Evolutionary conservation across 1,140 invertebrate genomes (phyloP).

Genomic region (Heterodera schachtii): DNA sequence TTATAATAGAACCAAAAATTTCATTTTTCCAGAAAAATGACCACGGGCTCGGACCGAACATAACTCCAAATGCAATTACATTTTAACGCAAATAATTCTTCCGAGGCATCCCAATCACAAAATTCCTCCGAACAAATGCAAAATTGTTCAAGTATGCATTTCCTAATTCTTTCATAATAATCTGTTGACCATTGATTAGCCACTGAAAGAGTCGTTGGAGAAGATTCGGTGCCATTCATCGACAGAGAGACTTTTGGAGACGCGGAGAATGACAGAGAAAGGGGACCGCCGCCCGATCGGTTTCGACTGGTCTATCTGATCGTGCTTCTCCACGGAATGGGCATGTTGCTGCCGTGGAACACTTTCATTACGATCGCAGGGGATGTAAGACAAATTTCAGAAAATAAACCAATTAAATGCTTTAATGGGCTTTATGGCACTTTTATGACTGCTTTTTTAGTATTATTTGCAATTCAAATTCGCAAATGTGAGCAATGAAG

Average conservation of each 20-base stretch:
- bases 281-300: constrained; percentile 6
- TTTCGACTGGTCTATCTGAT: constrained; percentile 44
- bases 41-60: background rate
- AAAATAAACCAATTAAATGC: no score
- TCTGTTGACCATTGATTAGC: background rate
- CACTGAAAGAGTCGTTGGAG: constrained; percentile 7
- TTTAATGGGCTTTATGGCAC: no score
- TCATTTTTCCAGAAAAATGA: no score
- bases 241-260: constrained; percentile 5
- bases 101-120: background rate
- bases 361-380: constrained; percentile 94
- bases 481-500: background rate
- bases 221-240: constrained; percentile 12
- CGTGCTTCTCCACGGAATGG: constrained; percentile 85
- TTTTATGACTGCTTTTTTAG: background rate
- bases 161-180: no score
- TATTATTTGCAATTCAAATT: background rate
- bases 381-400: no score
- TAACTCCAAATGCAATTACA: background rate
- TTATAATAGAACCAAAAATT: no score
- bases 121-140: no score
- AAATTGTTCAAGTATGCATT: no score
- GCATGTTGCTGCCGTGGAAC: constrained; percentile 95
- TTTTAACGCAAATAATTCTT: background rate
- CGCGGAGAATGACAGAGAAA: background rate